Evolutionary conservation across 2,113 vertebrate species (phyloP).

Genomic region (Osmerus mordax): DNA sequence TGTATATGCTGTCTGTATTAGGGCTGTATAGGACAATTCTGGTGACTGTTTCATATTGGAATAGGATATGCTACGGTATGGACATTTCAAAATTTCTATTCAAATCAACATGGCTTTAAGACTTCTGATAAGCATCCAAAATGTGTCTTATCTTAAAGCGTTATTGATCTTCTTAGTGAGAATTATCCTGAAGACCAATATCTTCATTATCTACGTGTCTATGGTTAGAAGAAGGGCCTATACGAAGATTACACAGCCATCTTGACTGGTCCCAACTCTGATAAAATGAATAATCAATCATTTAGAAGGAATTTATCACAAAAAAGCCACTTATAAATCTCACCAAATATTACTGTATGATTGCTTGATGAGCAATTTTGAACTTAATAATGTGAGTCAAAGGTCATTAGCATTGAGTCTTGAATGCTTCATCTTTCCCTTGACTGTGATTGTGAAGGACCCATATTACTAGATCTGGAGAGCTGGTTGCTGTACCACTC

Average conservation of each 20-base stretch:
- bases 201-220: conserved; percentile 73
- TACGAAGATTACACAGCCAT: background rate
- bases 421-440: background rate
- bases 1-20: no score
- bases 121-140: conserved; percentile 80
- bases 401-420: no score
- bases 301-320: no score
- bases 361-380: no score
- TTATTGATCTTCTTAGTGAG: conserved; percentile 79
- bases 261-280: background rate
- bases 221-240: background rate
- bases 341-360: no score
- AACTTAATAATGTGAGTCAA: no score
- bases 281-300: no score
- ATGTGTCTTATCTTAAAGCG: conserved; percentile 77
- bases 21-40: no score
- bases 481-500: no score
- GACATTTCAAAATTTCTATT: conserved; percentile 37
- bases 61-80: background rate
- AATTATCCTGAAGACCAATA: conserved; percentile 80
- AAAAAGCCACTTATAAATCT: no score
- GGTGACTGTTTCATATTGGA: background rate
- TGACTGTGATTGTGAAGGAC: background rate
- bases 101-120: conserved; percentile 70
- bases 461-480: no score